A percentile compares a stretch with the other conserved stretches of the same genome.
Conservation (phyloP, 2,113 vertebrate genomes). For the Mus spicilegus region DNA sequence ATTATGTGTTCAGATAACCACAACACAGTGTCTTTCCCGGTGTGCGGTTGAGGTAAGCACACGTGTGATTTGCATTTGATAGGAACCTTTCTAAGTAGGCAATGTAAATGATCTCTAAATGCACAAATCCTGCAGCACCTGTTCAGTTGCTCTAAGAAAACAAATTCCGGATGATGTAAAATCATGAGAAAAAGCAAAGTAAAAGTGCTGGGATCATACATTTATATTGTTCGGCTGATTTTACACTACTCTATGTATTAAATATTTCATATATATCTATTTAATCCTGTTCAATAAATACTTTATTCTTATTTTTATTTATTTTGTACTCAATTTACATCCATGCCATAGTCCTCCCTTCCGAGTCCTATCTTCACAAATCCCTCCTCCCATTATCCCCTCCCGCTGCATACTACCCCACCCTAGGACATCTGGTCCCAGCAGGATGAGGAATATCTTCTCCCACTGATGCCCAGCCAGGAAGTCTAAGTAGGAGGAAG, state of each 20-base stretch:
- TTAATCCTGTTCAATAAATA: conserved; percentile 21
- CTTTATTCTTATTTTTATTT: too few species aligned
- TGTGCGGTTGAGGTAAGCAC: background rate
- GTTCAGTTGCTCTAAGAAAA: background rate
- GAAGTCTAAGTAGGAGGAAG: too few species aligned
- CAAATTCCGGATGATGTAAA: background rate
- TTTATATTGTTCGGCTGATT: background rate
- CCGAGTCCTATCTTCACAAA: too few species aligned
- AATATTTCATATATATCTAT: background rate
- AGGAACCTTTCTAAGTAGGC: conserved; percentile 8
- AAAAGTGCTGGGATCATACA: background rate
- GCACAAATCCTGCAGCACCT: background rate
- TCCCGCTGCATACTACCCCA: too few species aligned
- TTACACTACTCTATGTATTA: background rate
- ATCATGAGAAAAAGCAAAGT: conserved; percentile 20
- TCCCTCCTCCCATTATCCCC: too few species aligned
- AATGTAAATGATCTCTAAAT: conserved; percentile 18
- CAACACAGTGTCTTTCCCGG: background rate
- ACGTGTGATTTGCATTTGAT: conserved; percentile 10
- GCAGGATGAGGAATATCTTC: too few species aligned
- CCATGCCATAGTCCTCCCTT: too few species aligned
- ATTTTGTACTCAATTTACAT: too few species aligned
- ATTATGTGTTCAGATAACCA: conserved; percentile 13
- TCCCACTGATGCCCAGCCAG: too few species aligned
- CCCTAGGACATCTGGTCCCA: too few species aligned